Evolutionary conservation across 1,140 invertebrate species (phyloP).

Genomic region (Eriosoma lanigerum): DNA sequence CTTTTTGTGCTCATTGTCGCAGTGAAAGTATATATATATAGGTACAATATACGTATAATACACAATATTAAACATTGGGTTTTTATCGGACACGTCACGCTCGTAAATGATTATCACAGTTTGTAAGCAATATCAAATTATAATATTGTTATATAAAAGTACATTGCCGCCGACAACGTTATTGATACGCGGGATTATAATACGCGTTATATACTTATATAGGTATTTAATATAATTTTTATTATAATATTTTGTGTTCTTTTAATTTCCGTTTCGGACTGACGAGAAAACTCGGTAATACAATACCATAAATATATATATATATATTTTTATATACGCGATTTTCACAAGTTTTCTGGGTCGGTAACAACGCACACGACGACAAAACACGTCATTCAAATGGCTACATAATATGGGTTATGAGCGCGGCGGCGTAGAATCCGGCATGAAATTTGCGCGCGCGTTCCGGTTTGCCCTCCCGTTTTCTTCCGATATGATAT

Average conservation of each 20-base stretch:
- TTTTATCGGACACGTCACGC: slow-evolving; percentile 51
- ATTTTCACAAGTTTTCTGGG: slow-evolving; percentile 18
- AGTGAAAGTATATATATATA: slow-evolving; percentile 38
- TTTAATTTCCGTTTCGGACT: not conserved
- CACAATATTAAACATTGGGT: slow-evolving; percentile 24
- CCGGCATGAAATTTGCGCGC: slow-evolving; percentile 26
- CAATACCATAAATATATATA: too few species aligned
- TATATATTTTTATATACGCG: not conserved
- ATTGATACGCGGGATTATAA: not conserved
- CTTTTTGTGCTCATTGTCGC: slow-evolving; percentile 51
- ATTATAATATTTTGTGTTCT: not conserved
- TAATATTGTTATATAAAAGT: not conserved
- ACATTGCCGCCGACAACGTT: not conserved
- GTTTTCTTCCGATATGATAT: not conserved
- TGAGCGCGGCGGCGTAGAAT: not conserved
- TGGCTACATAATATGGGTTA: slow-evolving; percentile 9
- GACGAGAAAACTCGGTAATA: not conserved
- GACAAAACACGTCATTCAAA: not conserved
- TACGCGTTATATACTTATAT: too few species aligned
- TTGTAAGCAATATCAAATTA: slow-evolving; percentile 43
- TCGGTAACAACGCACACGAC: slow-evolving; percentile 10
- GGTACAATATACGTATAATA: not conserved
- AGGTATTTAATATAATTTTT: not conserved
- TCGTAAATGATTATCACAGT: slow-evolving; percentile 49
- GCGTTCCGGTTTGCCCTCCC: not conserved